phyloP scores from a whole-genome alignment of 2,888 invertebrate genomes.

The Drosophila anomalata region DNA sequence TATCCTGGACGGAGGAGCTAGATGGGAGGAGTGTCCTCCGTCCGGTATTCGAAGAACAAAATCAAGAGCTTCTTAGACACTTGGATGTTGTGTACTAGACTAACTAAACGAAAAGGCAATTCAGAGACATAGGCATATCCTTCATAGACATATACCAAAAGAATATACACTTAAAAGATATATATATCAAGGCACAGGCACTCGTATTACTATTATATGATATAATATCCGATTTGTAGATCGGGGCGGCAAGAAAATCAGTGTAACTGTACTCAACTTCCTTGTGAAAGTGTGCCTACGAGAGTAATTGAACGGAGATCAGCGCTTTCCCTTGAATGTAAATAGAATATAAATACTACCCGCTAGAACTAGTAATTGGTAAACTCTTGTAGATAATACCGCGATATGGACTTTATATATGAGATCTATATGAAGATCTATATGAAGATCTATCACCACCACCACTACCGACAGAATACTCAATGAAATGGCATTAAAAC shows the following conservation, averaged over 20 bases:
- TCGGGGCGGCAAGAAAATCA: neutral
- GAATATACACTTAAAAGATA: conserved; percentile 12
- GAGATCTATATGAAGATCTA: neutral
- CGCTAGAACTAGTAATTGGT: neutral
- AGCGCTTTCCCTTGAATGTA: conserved; percentile 3
- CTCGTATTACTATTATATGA: neutral
- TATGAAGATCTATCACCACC: neutral
- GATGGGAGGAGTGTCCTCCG: conserved; percentile 10
- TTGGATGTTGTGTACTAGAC: conserved; percentile 50
- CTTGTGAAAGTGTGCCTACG: conserved; percentile 8
- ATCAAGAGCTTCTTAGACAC: conserved; percentile 81
- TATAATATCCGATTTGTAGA: neutral
- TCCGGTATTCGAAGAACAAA: conserved; percentile 61
- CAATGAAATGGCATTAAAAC: conserved; percentile 37
- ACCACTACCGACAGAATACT: neutral
- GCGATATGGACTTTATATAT: neutral
- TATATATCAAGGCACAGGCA: conserved; percentile 1
- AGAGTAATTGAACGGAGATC: neutral
- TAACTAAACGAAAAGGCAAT: conserved; percentile 7
- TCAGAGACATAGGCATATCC: conserved; percentile 34
- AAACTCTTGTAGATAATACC: conserved; percentile 24
- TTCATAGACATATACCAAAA: conserved; percentile 14
- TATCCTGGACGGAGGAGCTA: neutral
- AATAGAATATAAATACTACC: neutral
- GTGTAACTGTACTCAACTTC: conserved; percentile 1